Conservation (phyloP, 2,113 vertebrate genomes). For the Ornithorhynchus anatinus region DNA sequence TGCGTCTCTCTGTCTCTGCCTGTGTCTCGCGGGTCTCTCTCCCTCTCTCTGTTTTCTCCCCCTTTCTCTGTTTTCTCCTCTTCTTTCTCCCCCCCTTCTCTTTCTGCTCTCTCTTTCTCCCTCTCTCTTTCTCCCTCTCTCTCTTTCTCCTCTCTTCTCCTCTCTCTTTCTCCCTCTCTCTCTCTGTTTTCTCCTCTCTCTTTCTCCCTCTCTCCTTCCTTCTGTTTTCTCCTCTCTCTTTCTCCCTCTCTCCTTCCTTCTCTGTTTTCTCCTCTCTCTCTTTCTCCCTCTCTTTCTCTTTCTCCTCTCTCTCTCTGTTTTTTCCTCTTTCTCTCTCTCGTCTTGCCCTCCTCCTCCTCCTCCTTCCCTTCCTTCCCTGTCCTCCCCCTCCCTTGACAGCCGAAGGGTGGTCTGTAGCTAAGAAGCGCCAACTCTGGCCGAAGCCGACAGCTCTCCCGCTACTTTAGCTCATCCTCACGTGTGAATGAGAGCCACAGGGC, state of each 20-base stretch:
- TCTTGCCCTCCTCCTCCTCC: slow-evolving; percentile 34
- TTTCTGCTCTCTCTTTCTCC: slow-evolving; percentile 37
- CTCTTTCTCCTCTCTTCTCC: slow-evolving; percentile 39
- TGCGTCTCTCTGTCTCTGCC: background rate
- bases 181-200: slow-evolving; percentile 33
- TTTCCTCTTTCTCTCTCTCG: slow-evolving; percentile 1
- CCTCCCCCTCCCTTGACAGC: slow-evolving; percentile 47
- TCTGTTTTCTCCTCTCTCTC: background rate
- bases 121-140: slow-evolving; percentile 55
- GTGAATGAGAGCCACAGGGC: slow-evolving; percentile 70
- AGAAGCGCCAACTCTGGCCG: slow-evolving; percentile 77
- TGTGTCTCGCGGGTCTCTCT: too few species aligned
- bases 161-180: slow-evolving; percentile 54
- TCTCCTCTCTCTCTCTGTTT: slow-evolving; percentile 20
- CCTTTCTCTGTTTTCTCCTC: slow-evolving; percentile 51
- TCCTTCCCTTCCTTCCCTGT: slow-evolving; percentile 32
- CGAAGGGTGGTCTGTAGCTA: slow-evolving; percentile 68
- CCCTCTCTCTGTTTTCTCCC: background rate
- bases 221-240: background rate
- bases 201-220: background rate
- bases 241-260: background rate
- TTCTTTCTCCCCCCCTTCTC: slow-evolving; percentile 44
- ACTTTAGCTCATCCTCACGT: slow-evolving; percentile 78
- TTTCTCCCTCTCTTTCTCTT: slow-evolving; percentile 3
- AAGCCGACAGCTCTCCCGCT: slow-evolving; percentile 71